phyloP scores from a whole-genome alignment of 2,888 invertebrate genomes.

The Microdon myrmicae region DNA sequence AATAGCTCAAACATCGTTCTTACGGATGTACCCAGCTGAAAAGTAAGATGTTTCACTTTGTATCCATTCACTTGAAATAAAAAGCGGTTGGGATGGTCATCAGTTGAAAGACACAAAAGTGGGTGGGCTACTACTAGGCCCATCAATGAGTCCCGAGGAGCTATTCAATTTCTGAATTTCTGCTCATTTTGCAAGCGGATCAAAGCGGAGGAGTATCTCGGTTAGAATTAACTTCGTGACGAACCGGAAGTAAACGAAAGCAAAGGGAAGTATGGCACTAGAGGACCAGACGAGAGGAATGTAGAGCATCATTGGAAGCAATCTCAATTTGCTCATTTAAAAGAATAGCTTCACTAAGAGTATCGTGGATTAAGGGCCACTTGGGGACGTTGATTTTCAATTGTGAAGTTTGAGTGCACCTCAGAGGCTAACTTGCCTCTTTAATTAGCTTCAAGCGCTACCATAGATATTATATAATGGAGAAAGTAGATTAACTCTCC shows the following conservation, averaged over 20 bases:
- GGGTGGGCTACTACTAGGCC: too few species aligned
- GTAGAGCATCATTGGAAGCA: conserved; percentile 7
- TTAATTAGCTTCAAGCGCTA: conserved; percentile 8
- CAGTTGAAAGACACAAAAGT: too few species aligned
- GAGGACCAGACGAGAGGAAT: conserved; percentile 1
- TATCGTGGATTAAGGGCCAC: conserved; percentile 43
- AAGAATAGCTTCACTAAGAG: conserved; percentile 29
- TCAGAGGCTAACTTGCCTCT: conserved; percentile 24
- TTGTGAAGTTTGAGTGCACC: conserved; percentile 39
- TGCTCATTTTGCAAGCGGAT: conserved; percentile 13
- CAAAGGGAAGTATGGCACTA: too few species aligned
- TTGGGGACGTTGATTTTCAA: conserved; percentile 47
- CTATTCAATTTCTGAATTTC: conserved; percentile 25
- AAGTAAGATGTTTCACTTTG: conserved; percentile 42
- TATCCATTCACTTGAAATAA: conserved; percentile 16
- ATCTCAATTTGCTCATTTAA: conserved; percentile 17
- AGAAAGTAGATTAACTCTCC: too few species aligned
- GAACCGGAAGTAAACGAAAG: conserved; percentile 3
- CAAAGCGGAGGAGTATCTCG: conserved; percentile 12
- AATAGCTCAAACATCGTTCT: conserved; percentile 16
- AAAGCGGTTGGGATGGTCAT: not conserved
- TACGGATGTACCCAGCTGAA: conserved; percentile 21
- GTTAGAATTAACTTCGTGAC: conserved; percentile 30
- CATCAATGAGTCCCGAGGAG: too few species aligned
- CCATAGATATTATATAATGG: too few species aligned